A percentile compares a stretch with the other conserved stretches of the same genome.
Conservation (phyloP, 2,113 vertebrate species). For the Rhinoptilus africanus region DNA sequence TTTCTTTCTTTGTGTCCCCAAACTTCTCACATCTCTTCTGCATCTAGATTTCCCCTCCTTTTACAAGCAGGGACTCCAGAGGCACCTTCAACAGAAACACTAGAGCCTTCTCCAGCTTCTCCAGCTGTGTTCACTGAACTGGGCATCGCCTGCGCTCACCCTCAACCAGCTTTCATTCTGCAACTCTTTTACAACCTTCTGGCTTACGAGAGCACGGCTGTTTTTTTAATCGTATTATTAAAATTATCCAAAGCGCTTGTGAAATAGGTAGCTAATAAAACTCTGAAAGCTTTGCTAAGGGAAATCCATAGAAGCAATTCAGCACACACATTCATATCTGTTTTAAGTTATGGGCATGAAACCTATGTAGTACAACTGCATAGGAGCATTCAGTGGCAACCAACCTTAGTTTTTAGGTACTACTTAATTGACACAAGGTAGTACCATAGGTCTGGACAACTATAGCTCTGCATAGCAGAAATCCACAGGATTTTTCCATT, state of each 20-base stretch:
- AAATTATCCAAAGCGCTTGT: neutral
- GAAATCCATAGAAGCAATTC: neutral
- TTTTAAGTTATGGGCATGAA: neutral
- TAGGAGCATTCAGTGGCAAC: neutral
- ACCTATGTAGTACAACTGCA: neutral
- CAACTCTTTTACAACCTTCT: neutral
- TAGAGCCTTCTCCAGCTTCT: no score
- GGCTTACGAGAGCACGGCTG: neutral
- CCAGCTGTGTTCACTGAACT: no score
- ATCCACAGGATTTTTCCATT: constrained; percentile 39
- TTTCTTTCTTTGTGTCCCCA: neutral
- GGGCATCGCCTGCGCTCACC: neutral
- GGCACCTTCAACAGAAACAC: neutral
- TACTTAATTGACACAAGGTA: neutral
- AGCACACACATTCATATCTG: neutral
- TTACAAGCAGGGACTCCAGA: neutral
- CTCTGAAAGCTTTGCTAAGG: neutral
- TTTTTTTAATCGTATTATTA: neutral
- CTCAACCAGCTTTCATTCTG: neutral
- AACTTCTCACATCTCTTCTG: neutral
- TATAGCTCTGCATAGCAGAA: neutral
- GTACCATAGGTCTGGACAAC: neutral
- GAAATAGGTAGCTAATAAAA: constrained; percentile 8
- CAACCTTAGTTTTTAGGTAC: neutral
- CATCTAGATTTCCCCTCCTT: neutral